A percentile compares a stretch with the other conserved stretches of the same genome.
Conservation (phyloP, 2,888 invertebrate genomes). For the Drosophila anomalata region DNA sequence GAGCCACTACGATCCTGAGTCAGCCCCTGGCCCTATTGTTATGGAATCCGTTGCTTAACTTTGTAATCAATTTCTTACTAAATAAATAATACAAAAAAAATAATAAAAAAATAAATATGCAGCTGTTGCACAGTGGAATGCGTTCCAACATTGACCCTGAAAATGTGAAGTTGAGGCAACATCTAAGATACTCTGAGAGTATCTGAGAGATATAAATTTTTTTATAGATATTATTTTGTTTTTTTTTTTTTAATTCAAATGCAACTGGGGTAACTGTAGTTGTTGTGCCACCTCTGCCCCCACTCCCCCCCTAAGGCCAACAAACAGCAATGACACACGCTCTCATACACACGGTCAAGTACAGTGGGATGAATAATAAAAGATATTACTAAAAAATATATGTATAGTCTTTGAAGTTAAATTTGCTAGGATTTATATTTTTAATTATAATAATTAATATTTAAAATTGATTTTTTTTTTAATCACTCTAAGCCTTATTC, state of each 20-base stretch:
- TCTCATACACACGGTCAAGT: not conserved
- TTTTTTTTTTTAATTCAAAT: conserved; percentile 9
- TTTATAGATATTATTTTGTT: not conserved
- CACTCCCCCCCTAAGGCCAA: not conserved
- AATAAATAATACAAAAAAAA: not conserved
- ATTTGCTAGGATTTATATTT: not conserved
- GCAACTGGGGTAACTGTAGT: conserved; percentile 43
- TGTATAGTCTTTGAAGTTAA: not conserved
- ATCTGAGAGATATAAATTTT: not conserved
- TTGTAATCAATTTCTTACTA: not conserved
- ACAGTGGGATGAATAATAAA: not conserved
- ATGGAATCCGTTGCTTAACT: not conserved
- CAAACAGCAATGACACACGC: conserved; percentile 3
- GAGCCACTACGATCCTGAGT: not conserved
- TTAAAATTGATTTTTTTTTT: not conserved
- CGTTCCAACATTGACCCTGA: not conserved
- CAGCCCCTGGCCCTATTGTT: not conserved
- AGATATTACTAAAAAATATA: not conserved
- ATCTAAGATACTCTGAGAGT: conserved; percentile 7
- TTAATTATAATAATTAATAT: not conserved
- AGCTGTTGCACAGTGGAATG: not conserved
- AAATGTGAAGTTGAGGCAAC: conserved; percentile 5
- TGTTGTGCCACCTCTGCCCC: conserved; percentile 19
- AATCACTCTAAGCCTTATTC: not conserved
- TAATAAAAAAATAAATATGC: not conserved